Evolutionary conservation across 2,888 invertebrate species (phyloP), one percentile per base, ranked within the genome.

Genomic region (Conistra vaccinii): DNA sequence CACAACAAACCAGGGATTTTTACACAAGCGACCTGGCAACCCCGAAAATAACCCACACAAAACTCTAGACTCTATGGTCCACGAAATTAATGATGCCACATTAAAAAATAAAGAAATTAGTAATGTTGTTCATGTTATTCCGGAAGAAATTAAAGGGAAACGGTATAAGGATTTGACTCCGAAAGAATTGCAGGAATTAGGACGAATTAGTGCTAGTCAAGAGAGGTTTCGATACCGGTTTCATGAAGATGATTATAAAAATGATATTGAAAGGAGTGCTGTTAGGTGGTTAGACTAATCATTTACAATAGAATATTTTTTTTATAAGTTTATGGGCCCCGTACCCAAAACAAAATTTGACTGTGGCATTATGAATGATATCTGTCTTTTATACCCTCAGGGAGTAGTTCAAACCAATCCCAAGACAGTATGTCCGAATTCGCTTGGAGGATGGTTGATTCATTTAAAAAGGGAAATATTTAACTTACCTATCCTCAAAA

Each of bases 191-290:
- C 89, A 94, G n/a, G 91, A 94, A 14, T 88, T 94, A 35, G 95
- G 93, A 0, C 90, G 93, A 73, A 89, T 96, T 0, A 95, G 93
- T 73, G 93, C 94, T 0, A 93, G 81, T 61, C 90, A 95, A 85
- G 95, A 95, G 65, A 87, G 96, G 42, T 95, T 96, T 84, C 87
- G 96, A 20, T 90, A 95, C 85, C 88, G 94, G 42, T 93, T 94
- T 72, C 90, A 89, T 32, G 93, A 93, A 57, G 91, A 92, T 0
- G 94, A 96, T 85, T 96, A 95, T 85, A 89, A 83, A 6, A 90
- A 91, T 73, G 95, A 95, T 79, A 69, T 94, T 0, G 77, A 81
- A 7, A 91, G 91, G 71, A 86, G 86, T 39, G 85, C 84, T 12
- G 69, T 94, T 14, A 87, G 89, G 45, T 96, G 96, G 95, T 88